phyloP scores from a whole-genome alignment of 2,888 invertebrate genomes.

The Pogonocherus hispidulus region DNA sequence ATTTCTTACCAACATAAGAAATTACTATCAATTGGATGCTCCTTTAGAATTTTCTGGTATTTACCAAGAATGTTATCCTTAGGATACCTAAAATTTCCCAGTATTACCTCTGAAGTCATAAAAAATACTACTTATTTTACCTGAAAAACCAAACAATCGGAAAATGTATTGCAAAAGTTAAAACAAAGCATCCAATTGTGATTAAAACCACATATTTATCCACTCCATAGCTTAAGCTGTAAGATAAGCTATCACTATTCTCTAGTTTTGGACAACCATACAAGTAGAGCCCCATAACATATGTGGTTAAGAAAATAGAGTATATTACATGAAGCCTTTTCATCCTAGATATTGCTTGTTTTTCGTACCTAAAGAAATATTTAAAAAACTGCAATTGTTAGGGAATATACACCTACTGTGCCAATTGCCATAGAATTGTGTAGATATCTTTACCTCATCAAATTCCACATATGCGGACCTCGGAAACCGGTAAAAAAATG shows the following conservation, averaged over 20 bases:
- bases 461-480: slow-evolving; percentile 22
- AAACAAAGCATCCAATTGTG: slow-evolving; percentile 36
- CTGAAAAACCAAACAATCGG: slow-evolving; percentile 43
- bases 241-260: slow-evolving; percentile 45
- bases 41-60: background rate
- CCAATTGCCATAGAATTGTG: too few species aligned
- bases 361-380: background rate
- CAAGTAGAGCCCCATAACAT: slow-evolving; percentile 35
- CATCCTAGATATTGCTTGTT: slow-evolving; percentile 30
- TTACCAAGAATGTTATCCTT: background rate
- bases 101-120: background rate
- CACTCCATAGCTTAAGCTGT: slow-evolving; percentile 38
- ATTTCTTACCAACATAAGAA: background rate
- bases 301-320: slow-evolving; percentile 44
- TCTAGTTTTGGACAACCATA: slow-evolving; percentile 46
- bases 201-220: slow-evolving; percentile 31
- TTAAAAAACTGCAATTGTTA: too few species aligned
- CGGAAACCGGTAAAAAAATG: slow-evolving; percentile 13
- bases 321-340: slow-evolving; percentile 44
- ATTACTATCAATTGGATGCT: background rate
- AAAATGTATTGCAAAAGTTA: slow-evolving; percentile 42
- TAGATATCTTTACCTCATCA: background rate
- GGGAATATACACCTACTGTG: too few species aligned
- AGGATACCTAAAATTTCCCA: background rate
- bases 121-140: slow-evolving; percentile 28